Conservation (phyloP, 2,113 vertebrate species). For the Limanda limanda region DNA sequence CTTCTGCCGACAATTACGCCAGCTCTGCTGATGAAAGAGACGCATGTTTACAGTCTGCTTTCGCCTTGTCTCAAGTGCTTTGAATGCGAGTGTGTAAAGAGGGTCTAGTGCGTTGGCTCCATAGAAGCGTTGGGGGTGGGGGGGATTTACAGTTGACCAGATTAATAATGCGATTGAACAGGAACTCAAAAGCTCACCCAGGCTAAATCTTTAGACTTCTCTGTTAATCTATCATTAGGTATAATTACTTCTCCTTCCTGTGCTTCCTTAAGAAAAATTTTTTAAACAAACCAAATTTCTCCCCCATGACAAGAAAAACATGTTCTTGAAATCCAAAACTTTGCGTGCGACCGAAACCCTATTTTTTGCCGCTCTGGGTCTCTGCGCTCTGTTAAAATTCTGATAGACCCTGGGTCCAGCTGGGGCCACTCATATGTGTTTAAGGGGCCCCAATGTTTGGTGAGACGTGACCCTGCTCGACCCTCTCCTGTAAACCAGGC, state of each 20-base stretch:
- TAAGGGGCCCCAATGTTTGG: constrained; percentile 75
- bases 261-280: constrained; percentile 40
- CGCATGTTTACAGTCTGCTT: constrained; percentile 51
- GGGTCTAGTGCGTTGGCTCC: constrained; percentile 41
- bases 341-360: constrained; percentile 15
- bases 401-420: constrained; percentile 61
- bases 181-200: constrained; percentile 4
- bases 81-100: constrained; percentile 42
- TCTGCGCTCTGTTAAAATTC: constrained; percentile 48
- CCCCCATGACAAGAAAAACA: constrained; percentile 53
- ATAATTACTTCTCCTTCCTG: constrained; percentile 44
- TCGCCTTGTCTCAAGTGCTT: constrained; percentile 58
- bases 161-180: constrained; percentile 69
- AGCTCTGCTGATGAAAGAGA: constrained; percentile 59
- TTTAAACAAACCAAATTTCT: constrained; percentile 45
- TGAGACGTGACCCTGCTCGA: constrained; percentile 77
- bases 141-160: constrained; percentile 70
- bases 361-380: constrained; percentile 56
- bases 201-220: constrained; percentile 28
- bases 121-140: constrained; percentile 19
- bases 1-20: constrained; percentile 62
- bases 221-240: constrained; percentile 53
- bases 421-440: constrained; percentile 72
- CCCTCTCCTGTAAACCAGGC: constrained; percentile 76
- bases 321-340: constrained; percentile 12